Evolutionary conservation across 2,797 vertebrate species (phyloP), one percentile per base, ranked within the genome.

Genomic region (Danio kyathit): DNA sequence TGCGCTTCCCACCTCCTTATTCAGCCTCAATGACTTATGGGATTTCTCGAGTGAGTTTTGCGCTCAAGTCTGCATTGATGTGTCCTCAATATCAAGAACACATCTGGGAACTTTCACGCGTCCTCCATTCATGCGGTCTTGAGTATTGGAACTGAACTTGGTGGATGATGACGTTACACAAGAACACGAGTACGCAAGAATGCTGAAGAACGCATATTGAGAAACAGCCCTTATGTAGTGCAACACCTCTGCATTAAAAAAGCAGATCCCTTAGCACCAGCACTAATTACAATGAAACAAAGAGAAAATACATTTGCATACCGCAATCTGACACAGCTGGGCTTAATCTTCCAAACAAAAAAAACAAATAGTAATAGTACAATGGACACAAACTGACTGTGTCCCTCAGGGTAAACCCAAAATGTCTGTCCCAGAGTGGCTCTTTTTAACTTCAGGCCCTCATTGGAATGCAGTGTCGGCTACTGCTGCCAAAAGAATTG

Each of bases 381-480:
- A 48, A 48, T 2, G 8, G 44, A 70, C n/a, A 13, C 66, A 69
- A 78, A 78, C 56, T 60, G 29, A 48, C 76, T 51, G 29, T 0
- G 5, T 70, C 44, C 76, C 76, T 60, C n/a, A 41, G 54, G 76
- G 8, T 10, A 41, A 78, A 60, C 21, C 2, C 16, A 16, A 69
- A 70, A 69, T 16, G 12, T 70, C 76, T n/a, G 0, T 60, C 76
- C 29, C 43, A 19, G 52, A n/a, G 29, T 13, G 89, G 78, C 86
- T 87, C 54, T 69, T 59, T 66, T 84, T 56, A 88, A 88, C 49
- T 69, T 87, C 78, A 78, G 76, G 84, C 63, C 82, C 83, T 87
- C 82, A 89, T 89, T 90, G 74, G 49, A 71, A 91, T 90, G 88
- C 89, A 81, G 87, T 4, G 38, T 76, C 29, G 73, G 80, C 80